phyloP scores from a whole-genome alignment of 2,888 invertebrate genomes.

The Parnassius smintheus region DNA sequence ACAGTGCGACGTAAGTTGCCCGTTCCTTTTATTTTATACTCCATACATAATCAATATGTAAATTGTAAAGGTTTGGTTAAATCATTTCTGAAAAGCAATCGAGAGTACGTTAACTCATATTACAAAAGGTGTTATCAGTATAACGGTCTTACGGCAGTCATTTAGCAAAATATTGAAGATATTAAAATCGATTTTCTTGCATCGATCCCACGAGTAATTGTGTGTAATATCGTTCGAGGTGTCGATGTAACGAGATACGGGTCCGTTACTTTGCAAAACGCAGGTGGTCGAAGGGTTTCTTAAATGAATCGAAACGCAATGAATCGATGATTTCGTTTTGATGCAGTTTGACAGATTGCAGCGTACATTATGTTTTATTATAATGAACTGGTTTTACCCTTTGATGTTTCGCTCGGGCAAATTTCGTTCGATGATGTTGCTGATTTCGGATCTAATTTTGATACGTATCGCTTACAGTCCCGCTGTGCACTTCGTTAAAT shows the following conservation, averaged over 20 bases:
- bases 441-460: constrained; percentile 29
- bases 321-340: constrained; percentile 49
- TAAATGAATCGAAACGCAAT: constrained; percentile 39
- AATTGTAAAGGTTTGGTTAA: background rate
- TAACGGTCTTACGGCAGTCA: constrained; percentile 38
- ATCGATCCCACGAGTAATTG: constrained; percentile 64
- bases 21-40: too few relatives aligned
- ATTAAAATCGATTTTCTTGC: constrained; percentile 49
- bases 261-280: constrained; percentile 63
- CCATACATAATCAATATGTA: too few relatives aligned
- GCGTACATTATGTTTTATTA: constrained; percentile 36
- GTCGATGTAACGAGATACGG: constrained; percentile 66
- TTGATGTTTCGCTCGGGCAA: constrained; percentile 25
- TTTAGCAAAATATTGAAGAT: constrained; percentile 42
- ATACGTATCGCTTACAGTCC: constrained; percentile 37
- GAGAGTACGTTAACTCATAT: constrained; percentile 30
- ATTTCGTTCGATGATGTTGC: constrained; percentile 29
- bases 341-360: constrained; percentile 40
- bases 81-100: constrained; percentile 26
- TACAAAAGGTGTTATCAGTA: constrained; percentile 32
- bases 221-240: constrained; percentile 62
- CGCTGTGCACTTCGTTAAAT: constrained; percentile 18
- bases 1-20: too few relatives aligned
- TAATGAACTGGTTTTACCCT: constrained; percentile 36
- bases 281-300: constrained; percentile 55